phyloP scores from a whole-genome alignment of 2,113 vertebrate genomes.

The Thalassoma bifasciatum region DNA sequence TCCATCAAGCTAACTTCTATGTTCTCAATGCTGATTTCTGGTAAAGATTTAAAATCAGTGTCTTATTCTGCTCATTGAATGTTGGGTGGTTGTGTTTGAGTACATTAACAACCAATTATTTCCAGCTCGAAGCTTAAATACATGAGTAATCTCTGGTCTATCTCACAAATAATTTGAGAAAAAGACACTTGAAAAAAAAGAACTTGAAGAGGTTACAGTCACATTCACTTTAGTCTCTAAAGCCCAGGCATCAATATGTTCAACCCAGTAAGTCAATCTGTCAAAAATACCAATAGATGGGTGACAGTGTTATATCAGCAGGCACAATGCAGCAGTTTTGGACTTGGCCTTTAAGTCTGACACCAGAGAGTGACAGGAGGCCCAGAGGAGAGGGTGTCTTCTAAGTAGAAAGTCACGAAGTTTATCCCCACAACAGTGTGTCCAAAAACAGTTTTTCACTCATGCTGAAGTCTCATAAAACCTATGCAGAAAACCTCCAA shows the following conservation, averaged over 20 bases:
- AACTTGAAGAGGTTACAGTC: slow-evolving; percentile 12
- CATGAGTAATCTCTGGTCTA: no score
- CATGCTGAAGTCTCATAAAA: slow-evolving; percentile 24
- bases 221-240: slow-evolving; percentile 2
- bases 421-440: slow-evolving; percentile 26
- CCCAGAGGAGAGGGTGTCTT: slow-evolving; percentile 32
- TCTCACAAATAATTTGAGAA: not conserved
- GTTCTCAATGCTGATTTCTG: not conserved
- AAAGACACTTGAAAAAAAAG: not conserved
- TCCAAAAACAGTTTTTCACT: slow-evolving; percentile 31
- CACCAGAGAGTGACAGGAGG: slow-evolving; percentile 57
- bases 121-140: no score
- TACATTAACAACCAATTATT: no score
- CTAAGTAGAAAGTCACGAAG: slow-evolving; percentile 29
- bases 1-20: not conserved
- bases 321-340: slow-evolving; percentile 38
- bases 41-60: not conserved
- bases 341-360: slow-evolving; percentile 59
- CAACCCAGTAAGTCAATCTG: slow-evolving; percentile 45
- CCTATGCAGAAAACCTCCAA: not conserved
- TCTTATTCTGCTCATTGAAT: no score
- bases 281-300: slow-evolving; percentile 39
- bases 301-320: slow-evolving; percentile 52
- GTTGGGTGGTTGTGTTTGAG: no score
- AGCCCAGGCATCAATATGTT: slow-evolving; percentile 33